Evolutionary conservation across 2,113 vertebrate species (phyloP).

Genomic region (Melanostigma gelatinosum): DNA sequence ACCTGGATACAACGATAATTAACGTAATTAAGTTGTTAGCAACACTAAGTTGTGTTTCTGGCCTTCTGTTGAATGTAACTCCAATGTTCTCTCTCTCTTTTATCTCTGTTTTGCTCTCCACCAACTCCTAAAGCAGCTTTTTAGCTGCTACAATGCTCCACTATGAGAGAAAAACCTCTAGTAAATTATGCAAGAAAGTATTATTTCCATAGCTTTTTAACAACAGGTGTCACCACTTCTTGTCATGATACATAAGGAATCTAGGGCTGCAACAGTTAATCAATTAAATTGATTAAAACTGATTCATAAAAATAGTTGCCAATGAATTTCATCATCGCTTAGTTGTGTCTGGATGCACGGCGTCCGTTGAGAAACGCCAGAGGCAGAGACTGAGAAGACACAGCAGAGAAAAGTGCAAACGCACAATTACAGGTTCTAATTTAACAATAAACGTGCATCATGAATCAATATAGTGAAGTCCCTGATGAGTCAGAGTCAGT

Average conservation of each 20-base stretch:
- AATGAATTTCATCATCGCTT: neutral
- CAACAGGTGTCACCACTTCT: neutral
- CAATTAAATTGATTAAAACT: neutral
- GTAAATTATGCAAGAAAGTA: neutral
- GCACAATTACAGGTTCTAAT: neutral
- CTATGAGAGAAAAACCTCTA: neutral
- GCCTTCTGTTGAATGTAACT: neutral
- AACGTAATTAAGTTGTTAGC: neutral
- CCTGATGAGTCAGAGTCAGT: no score
- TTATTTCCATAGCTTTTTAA: neutral
- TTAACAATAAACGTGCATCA: neutral
- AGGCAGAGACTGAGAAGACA: neutral
- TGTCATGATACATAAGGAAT: neutral
- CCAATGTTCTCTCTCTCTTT: neutral
- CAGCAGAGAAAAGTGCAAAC: neutral
- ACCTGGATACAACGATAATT: neutral
- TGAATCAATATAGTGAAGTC: neutral
- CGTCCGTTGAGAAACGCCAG: neutral
- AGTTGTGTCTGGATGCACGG: neutral
- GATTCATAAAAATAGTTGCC: neutral
- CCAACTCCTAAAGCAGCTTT: neutral
- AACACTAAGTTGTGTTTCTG: neutral
- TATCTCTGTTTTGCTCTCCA: neutral
- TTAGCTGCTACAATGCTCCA: neutral
- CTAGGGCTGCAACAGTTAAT: neutral